phyloP scores from a whole-genome alignment of 1,140 invertebrate genomes.

The Oncopodura yosiiana region DNA sequence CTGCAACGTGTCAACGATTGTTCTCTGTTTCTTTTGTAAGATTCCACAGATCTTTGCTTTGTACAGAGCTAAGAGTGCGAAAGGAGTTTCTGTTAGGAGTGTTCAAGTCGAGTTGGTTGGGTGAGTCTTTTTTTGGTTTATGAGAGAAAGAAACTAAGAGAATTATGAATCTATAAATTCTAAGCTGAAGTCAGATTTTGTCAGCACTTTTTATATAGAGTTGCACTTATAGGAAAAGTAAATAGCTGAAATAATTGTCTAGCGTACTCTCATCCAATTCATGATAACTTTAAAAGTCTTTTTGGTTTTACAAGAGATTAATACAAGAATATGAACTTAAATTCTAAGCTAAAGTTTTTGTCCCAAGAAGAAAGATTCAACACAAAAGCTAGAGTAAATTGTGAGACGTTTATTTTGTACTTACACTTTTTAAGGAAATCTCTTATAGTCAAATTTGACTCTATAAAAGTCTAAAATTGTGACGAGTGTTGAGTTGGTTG shows the following conservation, averaged over 20 bases:
- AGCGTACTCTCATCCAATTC: neutral
- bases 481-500: no score
- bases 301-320: no score
- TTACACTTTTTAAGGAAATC: no score
- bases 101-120: constrained; percentile 34
- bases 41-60: constrained; percentile 33
- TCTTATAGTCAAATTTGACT: no score
- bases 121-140: constrained; percentile 24
- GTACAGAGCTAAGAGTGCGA: constrained; percentile 20
- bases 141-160: neutral
- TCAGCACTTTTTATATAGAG: neutral
- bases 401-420: no score
- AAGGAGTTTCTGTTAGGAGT: constrained; percentile 31
- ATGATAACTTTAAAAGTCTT: neutral
- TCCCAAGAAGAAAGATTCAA: no score
- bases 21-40: constrained; percentile 32
- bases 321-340: no score
- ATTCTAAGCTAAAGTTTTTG: no score
- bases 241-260: neutral
- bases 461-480: no score
- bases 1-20: constrained; percentile 33
- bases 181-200: no score
- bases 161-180: no score
- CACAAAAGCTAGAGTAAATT: no score
- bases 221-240: neutral